Evolutionary conservation across 1,140 invertebrate species (phyloP).

Genomic region (Hycleus phaleratus): DNA sequence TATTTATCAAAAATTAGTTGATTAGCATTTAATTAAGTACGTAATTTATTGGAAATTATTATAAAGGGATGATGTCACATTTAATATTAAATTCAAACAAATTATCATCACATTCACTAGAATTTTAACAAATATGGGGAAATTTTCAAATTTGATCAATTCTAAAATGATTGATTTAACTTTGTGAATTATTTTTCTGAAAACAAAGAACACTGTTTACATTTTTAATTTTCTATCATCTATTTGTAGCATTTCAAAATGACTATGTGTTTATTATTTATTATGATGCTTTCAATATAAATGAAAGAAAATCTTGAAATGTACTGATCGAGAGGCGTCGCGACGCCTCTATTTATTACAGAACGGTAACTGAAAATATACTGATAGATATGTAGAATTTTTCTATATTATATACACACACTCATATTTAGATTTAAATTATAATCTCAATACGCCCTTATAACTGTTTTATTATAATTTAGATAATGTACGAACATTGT

Average conservation of each 20-base stretch:
- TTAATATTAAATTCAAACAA: neutral
- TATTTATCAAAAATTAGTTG: neutral
- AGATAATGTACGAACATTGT: slow-evolving; percentile 1
- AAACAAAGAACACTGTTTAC: no score
- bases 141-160: no score
- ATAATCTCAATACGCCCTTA: no score
- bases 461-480: slow-evolving; percentile 1
- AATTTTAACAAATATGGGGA: no score
- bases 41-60: neutral
- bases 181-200: no score
- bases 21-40: neutral
- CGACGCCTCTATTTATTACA: slow-evolving; percentile 17
- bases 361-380: slow-evolving; percentile 10
- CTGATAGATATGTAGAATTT: neutral
- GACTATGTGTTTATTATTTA: no score
- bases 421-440: no score
- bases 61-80: neutral
- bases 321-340: slow-evolving; percentile 13
- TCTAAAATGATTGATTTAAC: no score
- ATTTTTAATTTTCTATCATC: no score
- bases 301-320: slow-evolving; percentile 7
- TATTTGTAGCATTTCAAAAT: no score
- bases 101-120: no score
- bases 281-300: neutral
- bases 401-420: no score